phyloP scores from a whole-genome alignment of 2,797 vertebrate genomes.

The Lepidocolaptes lacrymiger region DNA sequence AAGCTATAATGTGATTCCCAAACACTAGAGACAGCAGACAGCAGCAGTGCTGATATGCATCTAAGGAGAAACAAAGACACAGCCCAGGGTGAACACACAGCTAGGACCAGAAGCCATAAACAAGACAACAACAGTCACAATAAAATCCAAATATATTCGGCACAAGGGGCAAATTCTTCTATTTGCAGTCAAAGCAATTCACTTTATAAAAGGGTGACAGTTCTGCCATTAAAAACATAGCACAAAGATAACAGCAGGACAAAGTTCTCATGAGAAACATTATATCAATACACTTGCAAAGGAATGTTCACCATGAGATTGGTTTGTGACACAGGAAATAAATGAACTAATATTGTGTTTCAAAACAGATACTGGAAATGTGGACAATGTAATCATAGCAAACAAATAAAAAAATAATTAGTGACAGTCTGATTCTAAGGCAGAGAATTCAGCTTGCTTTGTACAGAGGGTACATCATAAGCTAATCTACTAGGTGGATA shows the following conservation, averaged over 20 bases:
- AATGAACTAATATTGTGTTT: conserved; percentile 43
- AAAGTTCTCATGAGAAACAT: conserved; percentile 31
- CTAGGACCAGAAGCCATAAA: neutral
- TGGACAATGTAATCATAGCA: conserved; percentile 5
- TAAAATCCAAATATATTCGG: neutral
- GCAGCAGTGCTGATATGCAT: neutral
- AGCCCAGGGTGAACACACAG: neutral
- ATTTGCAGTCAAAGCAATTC: neutral
- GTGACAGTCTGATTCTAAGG: neutral
- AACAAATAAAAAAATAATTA: conserved; percentile 32
- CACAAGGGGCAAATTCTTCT: neutral
- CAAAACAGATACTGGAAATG: conserved; percentile 19
- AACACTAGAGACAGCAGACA: neutral
- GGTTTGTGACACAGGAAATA: conserved; percentile 48
- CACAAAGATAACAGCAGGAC: neutral
- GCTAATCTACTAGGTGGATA: neutral
- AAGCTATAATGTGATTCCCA: neutral
- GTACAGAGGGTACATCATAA: neutral
- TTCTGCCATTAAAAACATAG: neutral
- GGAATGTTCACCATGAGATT: conserved; percentile 17
- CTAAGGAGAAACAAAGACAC: neutral
- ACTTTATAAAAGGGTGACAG: neutral
- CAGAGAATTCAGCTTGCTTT: neutral
- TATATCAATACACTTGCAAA: conserved; percentile 7
- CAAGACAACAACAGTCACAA: neutral